Evolutionary conservation across 2,797 vertebrate species (phyloP), one percentile per base, ranked within the genome.

Genomic region (Enteromius radiatus): DNA sequence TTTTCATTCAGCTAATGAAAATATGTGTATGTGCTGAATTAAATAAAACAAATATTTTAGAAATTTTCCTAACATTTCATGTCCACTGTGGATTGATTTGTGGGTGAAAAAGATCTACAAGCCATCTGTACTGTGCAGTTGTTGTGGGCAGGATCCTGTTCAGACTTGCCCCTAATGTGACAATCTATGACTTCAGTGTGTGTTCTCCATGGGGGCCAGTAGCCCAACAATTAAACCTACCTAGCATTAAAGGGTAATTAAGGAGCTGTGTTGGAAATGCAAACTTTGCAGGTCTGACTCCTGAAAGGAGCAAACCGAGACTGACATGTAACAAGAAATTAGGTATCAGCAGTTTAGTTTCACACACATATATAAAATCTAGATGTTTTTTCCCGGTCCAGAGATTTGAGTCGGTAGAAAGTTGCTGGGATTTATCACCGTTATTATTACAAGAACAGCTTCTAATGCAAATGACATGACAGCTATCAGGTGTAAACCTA

Each of bases 141-240:
- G 21, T n/a, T 65, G 61, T 56, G 47, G 41, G 26, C 38, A 11
- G 49, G 19, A 38, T 77, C 75, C 23, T 84, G 86, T 64, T 76
- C 43, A 84, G 77, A 84, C 84, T 70, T 85, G 82, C 76, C 79
- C 31, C 81, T 56, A 47, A 45, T 78, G 33, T 56, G 41, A 28
- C 59, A 33, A 19, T 63, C 73, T 74, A 38, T 80, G 54, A 81
- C 63, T 52, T 78, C 45, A 59, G 59, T 63, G 59, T 23, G 19
- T 49, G 3, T 80, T 67, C 17, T 75, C 76, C 63, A 33, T 6
- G 10, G 77, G 69, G 77, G 69, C 19, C 0, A 10, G 52, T 33
- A 49, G 28, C 12, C 52, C 54, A 49, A 26, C 81, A 83, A 83
- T 77, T 70, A 68, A 4, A 68, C 45, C 45, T 31, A 47, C 38